Evolutionary conservation across 2,113 vertebrate genomes (phyloP), one percentile per base, ranked within the genome.

Genomic region (Cavia aperea): DNA sequence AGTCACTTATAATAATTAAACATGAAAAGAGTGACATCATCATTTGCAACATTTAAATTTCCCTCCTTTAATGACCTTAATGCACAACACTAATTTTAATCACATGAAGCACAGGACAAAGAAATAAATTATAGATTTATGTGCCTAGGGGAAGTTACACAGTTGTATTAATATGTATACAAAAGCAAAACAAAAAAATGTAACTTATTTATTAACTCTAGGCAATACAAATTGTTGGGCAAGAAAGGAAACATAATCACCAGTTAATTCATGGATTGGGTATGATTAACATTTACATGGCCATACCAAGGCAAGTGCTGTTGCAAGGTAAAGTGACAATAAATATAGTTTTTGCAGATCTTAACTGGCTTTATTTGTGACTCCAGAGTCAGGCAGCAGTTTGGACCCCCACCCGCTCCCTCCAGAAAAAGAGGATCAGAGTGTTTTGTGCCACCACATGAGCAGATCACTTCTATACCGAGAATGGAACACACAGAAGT

Each of bases 1-100:
- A 92, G 70, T 4, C 31, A 51, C 65, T 49, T 43, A 51, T 1
- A n/a, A 72, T 66, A 89, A 56, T 79, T 88, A 68, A 9, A 51
- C 73, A 18, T 36, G 21, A 87, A 82, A 79, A 92, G 33, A 68
- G 7, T 46, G 66, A 70, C 12, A 49, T 86, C 86, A 75, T 56
- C 14, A 83, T n/a, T 81, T 60, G 49, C 46, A 66, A 85, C 65
- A 46, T 82, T 77, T 78, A 90, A 79, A 70, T 86, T 66, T 24
- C 92, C 95, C 15, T 90, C 51, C 24, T 94, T 96, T 62, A 77
- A 81, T 94, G 84, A 51, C 23, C 72, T 81, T 81, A 94, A 56
- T 58, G 51, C 13, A 39, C 15, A 88, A 85, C n/a, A 12, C 4
- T 65, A 70, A 77, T 23, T 95, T 92, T 92, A 92, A 93, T 81